phyloP scores from a whole-genome alignment of 2,113 vertebrate species.

The Panthera leo region DNA sequence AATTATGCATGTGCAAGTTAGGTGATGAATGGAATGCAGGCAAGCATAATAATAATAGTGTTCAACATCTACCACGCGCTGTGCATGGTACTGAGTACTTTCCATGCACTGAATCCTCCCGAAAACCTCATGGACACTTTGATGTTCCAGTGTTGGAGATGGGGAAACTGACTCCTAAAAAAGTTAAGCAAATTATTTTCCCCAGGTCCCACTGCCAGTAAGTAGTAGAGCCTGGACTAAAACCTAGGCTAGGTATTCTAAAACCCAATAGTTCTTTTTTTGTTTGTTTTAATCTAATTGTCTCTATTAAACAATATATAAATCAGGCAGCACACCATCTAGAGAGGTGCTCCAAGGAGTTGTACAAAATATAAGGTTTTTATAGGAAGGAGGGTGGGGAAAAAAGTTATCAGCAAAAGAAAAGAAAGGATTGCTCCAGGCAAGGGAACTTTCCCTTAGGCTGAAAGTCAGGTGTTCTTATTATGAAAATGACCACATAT shows the following conservation, averaged over 20 bases:
- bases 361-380: background rate
- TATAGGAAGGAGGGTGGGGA: background rate
- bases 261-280: background rate
- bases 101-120: background rate
- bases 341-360: background rate
- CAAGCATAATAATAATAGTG: background rate
- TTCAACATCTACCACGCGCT: background rate
- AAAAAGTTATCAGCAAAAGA: background rate
- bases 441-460: background rate
- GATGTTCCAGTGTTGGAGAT: background rate
- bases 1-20: background rate
- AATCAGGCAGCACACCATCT: background rate
- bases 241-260: background rate
- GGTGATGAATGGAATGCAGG: background rate
- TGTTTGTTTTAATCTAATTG: background rate
- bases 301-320: background rate
- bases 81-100: background rate
- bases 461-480: background rate
- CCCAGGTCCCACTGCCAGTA: background rate
- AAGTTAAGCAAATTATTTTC: slow-evolving; percentile 21
- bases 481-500: background rate
- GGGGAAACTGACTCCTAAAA: background rate
- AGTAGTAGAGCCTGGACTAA: background rate
- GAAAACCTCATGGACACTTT: background rate
- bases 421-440: background rate